Evolutionary conservation across 2,113 vertebrate species (phyloP).

Genomic region (Thymallus thymallus): DNA sequence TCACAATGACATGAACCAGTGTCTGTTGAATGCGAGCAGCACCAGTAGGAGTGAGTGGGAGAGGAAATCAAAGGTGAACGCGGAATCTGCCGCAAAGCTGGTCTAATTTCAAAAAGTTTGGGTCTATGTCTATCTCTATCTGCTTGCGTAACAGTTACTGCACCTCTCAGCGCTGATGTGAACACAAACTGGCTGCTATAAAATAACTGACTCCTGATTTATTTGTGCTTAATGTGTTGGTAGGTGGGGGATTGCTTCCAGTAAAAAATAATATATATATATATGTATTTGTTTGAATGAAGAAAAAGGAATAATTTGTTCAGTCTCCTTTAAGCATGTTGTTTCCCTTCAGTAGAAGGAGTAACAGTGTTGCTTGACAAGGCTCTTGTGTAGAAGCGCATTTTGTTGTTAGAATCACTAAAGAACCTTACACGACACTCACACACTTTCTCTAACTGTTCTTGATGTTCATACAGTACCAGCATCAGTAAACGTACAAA

Average conservation of each 20-base stretch:
- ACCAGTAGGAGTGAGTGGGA: slow-evolving; percentile 59
- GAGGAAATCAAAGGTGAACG: slow-evolving; percentile 68
- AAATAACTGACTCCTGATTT: background rate
- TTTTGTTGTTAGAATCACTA: background rate
- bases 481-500: no score
- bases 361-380: background rate
- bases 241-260: background rate
- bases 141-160: slow-evolving; percentile 50
- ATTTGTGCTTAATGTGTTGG: background rate
- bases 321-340: background rate
- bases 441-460: background rate
- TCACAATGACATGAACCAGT: slow-evolving; percentile 53
- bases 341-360: background rate
- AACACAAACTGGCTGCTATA: slow-evolving; percentile 22
- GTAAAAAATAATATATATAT: background rate
- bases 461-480: no score
- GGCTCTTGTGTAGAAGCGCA: background rate
- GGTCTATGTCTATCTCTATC: slow-evolving; percentile 33
- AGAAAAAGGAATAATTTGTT: background rate
- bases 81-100: slow-evolving; percentile 58
- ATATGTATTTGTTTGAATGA: background rate
- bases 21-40: slow-evolving; percentile 45
- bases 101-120: slow-evolving; percentile 45
- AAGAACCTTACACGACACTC: background rate
- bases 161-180: slow-evolving; percentile 1